phyloP scores from a whole-genome alignment of 2,113 vertebrate species.

The Notothenia coriiceps region DNA sequence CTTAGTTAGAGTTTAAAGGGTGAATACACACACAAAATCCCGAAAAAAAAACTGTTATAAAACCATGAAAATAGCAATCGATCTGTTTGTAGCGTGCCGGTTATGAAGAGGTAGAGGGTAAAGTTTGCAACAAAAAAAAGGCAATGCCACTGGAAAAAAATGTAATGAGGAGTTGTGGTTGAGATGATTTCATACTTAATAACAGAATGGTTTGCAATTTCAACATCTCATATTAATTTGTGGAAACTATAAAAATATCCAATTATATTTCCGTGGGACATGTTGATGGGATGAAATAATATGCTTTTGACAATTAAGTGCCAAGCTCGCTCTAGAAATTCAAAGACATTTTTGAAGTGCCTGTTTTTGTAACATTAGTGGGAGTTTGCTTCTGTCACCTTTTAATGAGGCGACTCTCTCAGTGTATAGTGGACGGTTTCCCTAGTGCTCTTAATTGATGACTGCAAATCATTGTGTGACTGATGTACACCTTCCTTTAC shows the following conservation, averaged over 20 bases:
- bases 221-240: constrained; percentile 50
- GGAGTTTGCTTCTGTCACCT: constrained; percentile 26
- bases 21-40: constrained; percentile 3
- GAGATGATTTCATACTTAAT: constrained; percentile 61
- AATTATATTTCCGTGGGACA: constrained; percentile 33
- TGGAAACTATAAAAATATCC: constrained; percentile 21
- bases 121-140: constrained; percentile 21
- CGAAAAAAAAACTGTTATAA: constrained; percentile 7
- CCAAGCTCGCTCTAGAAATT: constrained; percentile 23
- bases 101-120: constrained; percentile 29
- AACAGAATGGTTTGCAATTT: constrained; percentile 67
- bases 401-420: constrained; percentile 32
- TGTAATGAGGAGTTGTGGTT: constrained; percentile 38
- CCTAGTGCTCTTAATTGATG: constrained; percentile 70
- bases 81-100: constrained; percentile 24
- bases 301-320: constrained; percentile 27
- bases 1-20: constrained; percentile 25
- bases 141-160: neutral
- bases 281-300: constrained; percentile 21
- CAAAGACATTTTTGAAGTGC: constrained; percentile 48
- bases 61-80: neutral
- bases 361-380: constrained; percentile 34
- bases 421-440: constrained; percentile 26
- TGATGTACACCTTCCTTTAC: constrained; percentile 74
- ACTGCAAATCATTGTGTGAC: constrained; percentile 80